Evolutionary conservation across 35 echinoderm and acorn worm genomes (phyloP).

Genomic region (Eucidaris tribuloides): DNA sequence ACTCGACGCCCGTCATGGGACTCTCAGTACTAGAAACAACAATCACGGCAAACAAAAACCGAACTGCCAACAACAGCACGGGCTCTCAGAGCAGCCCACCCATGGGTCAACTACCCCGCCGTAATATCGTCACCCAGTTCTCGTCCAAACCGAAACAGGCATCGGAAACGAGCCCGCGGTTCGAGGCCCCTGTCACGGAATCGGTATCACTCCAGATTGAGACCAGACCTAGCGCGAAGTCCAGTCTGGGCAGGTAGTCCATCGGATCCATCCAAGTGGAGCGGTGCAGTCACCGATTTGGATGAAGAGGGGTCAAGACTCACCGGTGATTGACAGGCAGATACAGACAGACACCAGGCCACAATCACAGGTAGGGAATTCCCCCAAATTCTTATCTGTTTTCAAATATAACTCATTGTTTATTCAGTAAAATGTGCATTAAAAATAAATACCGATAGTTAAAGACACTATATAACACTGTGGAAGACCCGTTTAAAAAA

Average conservation of each 20-base stretch:
- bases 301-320: constrained; percentile 52
- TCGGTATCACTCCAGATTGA: not conserved
- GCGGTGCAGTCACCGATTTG: constrained; percentile 43
- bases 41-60: not conserved
- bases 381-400: too few relatives aligned
- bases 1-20: not conserved
- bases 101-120: not conserved
- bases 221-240: not conserved
- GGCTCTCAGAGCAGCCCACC: constrained; percentile 25
- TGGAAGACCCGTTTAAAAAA: too few relatives aligned
- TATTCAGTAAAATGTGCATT: too few relatives aligned
- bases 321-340: constrained; percentile 10
- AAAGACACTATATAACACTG: too few relatives aligned
- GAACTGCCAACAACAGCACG: constrained; percentile 12
- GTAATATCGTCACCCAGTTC: constrained; percentile 78
- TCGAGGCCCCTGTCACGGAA: not conserved
- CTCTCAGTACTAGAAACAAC: constrained; percentile 16
- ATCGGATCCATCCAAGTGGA: constrained; percentile 8
- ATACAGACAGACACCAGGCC: constrained; percentile 23
- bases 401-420: too few relatives aligned
- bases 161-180: not conserved
- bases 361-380: not conserved
- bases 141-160: constrained; percentile 41
- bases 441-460: too few relatives aligned
- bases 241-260: not conserved